A percentile compares a stretch with the other conserved stretches of the same genome.
These are phyloP conservation scores for Trogon melanurus DNA, from an alignment of 2,113 vertebrate species.

Conservation along the genomic window DNA sequence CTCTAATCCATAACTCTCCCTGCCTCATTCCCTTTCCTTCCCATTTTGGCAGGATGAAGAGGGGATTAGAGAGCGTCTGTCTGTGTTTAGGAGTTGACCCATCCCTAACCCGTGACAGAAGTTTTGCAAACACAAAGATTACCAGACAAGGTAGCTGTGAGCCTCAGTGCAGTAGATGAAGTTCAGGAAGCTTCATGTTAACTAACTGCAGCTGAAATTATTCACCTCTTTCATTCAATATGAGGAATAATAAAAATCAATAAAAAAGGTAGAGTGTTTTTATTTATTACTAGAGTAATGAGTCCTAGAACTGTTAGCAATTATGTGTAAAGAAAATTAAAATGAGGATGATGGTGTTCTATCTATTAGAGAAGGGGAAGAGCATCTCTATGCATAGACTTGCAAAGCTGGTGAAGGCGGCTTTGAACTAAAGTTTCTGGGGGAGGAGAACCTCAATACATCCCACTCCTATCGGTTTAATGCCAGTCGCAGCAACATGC, in stretches of 20 bases:
- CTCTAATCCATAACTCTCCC: no score
- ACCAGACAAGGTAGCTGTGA: not conserved
- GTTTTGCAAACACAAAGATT: not conserved
- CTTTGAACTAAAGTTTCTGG: not conserved
- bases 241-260: not conserved
- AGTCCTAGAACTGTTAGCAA: not conserved
- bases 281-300: not conserved
- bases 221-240: not conserved
- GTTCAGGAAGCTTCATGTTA: not conserved
- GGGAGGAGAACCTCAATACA: not conserved
- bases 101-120: no score
- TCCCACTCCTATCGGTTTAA: not conserved
- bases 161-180: not conserved
- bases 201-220: not conserved
- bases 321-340: not conserved
- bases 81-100: no score
- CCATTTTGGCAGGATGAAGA: no score
- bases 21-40: no score
- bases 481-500: not conserved
- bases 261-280: not conserved
- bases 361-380: not conserved
- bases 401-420: not conserved
- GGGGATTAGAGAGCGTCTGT: no score
- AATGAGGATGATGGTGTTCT: not conserved
- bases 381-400: no score